phyloP scores from a whole-genome alignment of 2,797 vertebrate species.

The Catostomus latipinnis region DNA sequence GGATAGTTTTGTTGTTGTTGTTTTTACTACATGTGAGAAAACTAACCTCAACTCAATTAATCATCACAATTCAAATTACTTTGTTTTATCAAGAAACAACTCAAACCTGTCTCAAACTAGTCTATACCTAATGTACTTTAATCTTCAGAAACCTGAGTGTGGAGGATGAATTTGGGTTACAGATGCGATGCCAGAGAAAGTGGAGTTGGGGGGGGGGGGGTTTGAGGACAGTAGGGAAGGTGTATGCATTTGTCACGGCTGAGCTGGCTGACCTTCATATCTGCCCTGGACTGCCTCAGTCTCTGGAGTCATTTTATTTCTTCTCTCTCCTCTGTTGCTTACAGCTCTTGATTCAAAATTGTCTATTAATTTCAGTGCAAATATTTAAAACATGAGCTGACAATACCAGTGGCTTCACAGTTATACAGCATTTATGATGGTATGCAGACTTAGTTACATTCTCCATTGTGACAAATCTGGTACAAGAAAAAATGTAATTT shows the following conservation, averaged over 20 bases:
- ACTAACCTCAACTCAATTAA: too few relatives aligned
- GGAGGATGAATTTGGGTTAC: too few relatives aligned
- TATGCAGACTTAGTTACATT: constrained; percentile 33
- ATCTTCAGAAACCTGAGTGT: constrained; percentile 11
- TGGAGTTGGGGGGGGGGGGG: not conserved
- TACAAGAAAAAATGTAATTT: too few relatives aligned
- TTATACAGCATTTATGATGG: constrained; percentile 41
- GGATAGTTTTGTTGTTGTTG: too few relatives aligned
- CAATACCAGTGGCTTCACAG: constrained; percentile 35
- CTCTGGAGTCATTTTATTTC: constrained; percentile 67
- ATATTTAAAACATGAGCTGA: constrained; percentile 49
- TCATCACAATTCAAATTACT: too few relatives aligned
- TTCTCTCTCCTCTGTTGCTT: constrained; percentile 51
- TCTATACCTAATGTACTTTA: not conserved
- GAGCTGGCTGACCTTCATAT: constrained; percentile 80
- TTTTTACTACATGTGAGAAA: too few relatives aligned
- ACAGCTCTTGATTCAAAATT: constrained; percentile 69
- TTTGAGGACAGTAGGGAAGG: constrained; percentile 20
- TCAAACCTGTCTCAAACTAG: not conserved
- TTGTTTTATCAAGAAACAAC: not conserved
- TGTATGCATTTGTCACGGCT: constrained; percentile 67
- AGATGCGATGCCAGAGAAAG: too few relatives aligned
- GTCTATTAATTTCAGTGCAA: constrained; percentile 59
- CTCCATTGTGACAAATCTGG: too few relatives aligned
- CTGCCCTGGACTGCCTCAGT: constrained; percentile 73